Evolutionary conservation across 2,113 vertebrate species (phyloP), one percentile per base, ranked within the genome.

Genomic region (Sphyrna mokarran): DNA sequence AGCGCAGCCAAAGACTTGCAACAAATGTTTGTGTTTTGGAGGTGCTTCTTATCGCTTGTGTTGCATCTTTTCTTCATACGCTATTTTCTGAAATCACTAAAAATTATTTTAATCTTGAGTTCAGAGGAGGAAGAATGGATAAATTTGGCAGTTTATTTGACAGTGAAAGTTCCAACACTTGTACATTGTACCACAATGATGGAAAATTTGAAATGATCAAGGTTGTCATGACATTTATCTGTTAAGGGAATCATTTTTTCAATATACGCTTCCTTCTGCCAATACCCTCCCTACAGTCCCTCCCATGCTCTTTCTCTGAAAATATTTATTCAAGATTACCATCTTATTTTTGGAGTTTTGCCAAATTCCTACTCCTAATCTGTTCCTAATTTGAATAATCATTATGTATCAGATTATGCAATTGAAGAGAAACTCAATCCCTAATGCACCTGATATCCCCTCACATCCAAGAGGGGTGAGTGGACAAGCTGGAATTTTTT

Each of bases 71-170:
- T 91, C 61, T 33, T 13, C 20, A 40, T 37, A 14, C 0, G 80
- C 80, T 83, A 83, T 93, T 93, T 58, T 37, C 87, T 93, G 89
- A 37, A 66, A 93, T 37, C 89, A 66, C 61, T 66, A 83, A 16
- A 83, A 5, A 7, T 22, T 40, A 20, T 43, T 83, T 76, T 29
- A 26, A 40, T 37, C 16, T 68, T 93, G 61, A 16, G 58, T 91
- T 54, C 18, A 8, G 33, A 63, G 61, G 61, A 63, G 33, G 89
- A 66, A 7, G 61, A 22, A 33, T 66, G 89, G 20, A 93, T 63
- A 93, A 93, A 20, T 66, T 68, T 2, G 33, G 58, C 18, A 68
- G 61, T 37, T 66, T 93, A 93, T 66, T 68, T 5, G n/a, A 22
- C 63, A 68, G 37, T 93, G 33, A 16, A 66, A 93, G 61, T 7